Base-by-base conservation (phyloP, 2,888 invertebrate genomes). In the Pegoplata infirma region DNA sequence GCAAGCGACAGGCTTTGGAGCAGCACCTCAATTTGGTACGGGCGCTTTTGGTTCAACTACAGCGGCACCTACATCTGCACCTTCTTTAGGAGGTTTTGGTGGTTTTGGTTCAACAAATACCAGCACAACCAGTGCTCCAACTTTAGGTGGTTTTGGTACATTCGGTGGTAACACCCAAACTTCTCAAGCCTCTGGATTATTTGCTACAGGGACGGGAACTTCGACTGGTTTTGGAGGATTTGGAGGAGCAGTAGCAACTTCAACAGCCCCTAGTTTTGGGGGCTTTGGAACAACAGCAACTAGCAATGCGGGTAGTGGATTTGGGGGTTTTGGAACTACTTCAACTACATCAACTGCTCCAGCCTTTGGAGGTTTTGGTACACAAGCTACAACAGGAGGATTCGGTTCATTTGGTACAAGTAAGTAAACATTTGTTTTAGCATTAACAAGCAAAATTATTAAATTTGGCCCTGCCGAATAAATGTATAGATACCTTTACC, bases 301-400 rank as follows among this genome's bases (percentile, higher is more conserved):
- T n/a, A 80, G 59, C n/a, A 75, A 19, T 72, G 63, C 72, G 16
- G 23, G 46, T 16, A 19, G 69, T 3, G 84, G 83, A 55, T 91
- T 91, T 79, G 90, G 90, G 36, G 88, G 90, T 40, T 90, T 90
- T 81, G 90, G 90, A 2, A 68, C 85, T 7, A 84, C 85, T 32
- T 83, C 91, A 1, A 84, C 89, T 0, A 88, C 87, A 7, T 87
- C 91, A 16, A 85, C 89, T 14, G 85, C 89, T 5, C 87, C 91
- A 7, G 88, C 89, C 0, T 89, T 88, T 75, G 86, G 88, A 6
- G 88, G 89, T 0, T 92, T 92, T 80, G 91, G 91, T 4, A 83
- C 89, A 2, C 78, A 82, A 28, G 83, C 88, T 12, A 85, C 90
- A 8, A 84, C 88, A 10, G 86, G 90, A n/a, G 88, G 89, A 0